phyloP scores from a whole-genome alignment of 2,888 invertebrate genomes.

The Drosophila fulvimacula region DNA sequence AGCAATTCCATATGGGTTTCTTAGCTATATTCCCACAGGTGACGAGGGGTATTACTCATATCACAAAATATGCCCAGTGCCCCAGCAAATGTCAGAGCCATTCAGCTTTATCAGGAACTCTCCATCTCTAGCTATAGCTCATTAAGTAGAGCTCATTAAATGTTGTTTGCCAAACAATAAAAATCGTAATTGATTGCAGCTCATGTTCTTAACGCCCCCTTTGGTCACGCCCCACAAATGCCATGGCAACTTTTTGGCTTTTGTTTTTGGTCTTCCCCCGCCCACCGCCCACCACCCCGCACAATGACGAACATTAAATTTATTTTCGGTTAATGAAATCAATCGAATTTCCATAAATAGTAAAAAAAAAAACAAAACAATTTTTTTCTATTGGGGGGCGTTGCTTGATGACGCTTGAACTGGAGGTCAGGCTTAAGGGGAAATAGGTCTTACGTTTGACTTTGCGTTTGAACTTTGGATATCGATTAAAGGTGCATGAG shows the following conservation, averaged over 20 bases:
- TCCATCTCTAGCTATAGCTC: not conserved
- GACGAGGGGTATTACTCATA: not conserved
- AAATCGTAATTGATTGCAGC: slow-evolving; percentile 37
- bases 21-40: not conserved
- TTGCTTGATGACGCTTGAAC: slow-evolving; percentile 1
- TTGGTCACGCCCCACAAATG: slow-evolving; percentile 27
- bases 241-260: slow-evolving; percentile 37
- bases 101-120: too few species aligned
- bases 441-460: slow-evolving; percentile 21
- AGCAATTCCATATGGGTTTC: not conserved
- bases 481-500: slow-evolving; percentile 3
- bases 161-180: slow-evolving; percentile 28
- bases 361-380: slow-evolving; percentile 6
- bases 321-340: slow-evolving; percentile 49
- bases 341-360: slow-evolving; percentile 51
- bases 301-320: slow-evolving; percentile 20
- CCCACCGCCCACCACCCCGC: too few species aligned
- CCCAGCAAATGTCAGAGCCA: too few species aligned
- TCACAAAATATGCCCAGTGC: too few species aligned
- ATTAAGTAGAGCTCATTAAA: slow-evolving; percentile 9
- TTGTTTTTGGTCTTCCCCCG: not conserved
- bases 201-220: slow-evolving; percentile 1
- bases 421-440: not conserved
- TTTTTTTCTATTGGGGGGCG: not conserved
- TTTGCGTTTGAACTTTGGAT: slow-evolving; percentile 43